Base-by-base conservation (phyloP, 2,797 vertebrate species). In the Pseudocheirus occidentalis region DNA sequence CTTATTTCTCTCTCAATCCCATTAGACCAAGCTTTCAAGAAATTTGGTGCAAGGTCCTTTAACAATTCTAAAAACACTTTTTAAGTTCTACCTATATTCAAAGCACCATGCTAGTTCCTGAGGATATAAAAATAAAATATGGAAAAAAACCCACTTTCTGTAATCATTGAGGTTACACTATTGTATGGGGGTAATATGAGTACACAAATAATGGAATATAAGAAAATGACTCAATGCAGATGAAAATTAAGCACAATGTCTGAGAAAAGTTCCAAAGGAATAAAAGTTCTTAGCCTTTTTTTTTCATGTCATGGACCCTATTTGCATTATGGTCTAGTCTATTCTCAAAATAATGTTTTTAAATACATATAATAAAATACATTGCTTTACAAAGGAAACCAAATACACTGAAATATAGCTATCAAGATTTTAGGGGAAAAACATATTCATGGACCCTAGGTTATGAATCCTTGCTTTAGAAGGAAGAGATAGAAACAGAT, bases 221-320 rank as follows among this genome's bases (percentile, higher is more conserved):
- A 34, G 59, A 62, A 34, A 62, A 34, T 34, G 29, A 62, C 13
- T 62, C 59, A 62, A 4, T 62, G 12, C 31, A 62, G 59, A 34
- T 34, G 31, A 62, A 12, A 16, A 62, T 62, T 14, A 62, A 34
- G 59, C 40, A 4, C 29, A 53, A 94, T 91, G 12, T 90, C 90
- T 81, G 95, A 92, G 95, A 91, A 28, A 18, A 95, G 50, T 7
- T 94, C 31, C 12, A 28, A 6, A 55, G 92, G 91, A 58, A 34
- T 31, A 62, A 62, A 13, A 29, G 4, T 34, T 62, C 12, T 34
- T 34, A 62, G 31, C 31, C 12, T 34, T 62, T 62, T 34, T 34
- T 59, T 62, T 62, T 62, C 14, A 0, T 31, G 4, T 62, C 4
- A 13, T 62, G 11, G 31, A 14, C 31, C 1, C 12, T 13, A 5